Evolutionary conservation across 1,140 invertebrate species (phyloP).

Genomic region (Luehdorfia chinensis): DNA sequence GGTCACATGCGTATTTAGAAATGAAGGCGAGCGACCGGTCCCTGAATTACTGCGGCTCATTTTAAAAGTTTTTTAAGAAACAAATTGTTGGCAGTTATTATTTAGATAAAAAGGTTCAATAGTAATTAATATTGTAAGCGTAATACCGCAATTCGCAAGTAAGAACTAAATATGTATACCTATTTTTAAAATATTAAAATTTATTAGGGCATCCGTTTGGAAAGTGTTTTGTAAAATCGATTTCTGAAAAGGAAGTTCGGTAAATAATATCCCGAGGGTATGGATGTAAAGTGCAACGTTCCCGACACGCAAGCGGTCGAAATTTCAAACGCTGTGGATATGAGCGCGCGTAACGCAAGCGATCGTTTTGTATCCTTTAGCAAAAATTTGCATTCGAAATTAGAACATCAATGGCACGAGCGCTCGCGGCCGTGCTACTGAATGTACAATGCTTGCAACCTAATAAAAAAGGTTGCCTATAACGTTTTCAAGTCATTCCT

Average conservation of each 20-base stretch:
- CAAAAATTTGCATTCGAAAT: slow-evolving; percentile 64
- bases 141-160: too few relatives aligned
- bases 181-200: too few relatives aligned
- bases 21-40: too few relatives aligned
- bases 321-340: slow-evolving; percentile 21
- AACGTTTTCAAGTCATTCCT: neutral
- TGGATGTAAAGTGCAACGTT: slow-evolving; percentile 42
- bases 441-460: slow-evolving; percentile 25
- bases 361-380: slow-evolving; percentile 30
- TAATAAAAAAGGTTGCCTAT: slow-evolving; percentile 2
- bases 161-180: too few relatives aligned
- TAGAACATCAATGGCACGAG: slow-evolving; percentile 62
- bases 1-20: too few relatives aligned
- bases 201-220: too few relatives aligned
- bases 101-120: too few relatives aligned
- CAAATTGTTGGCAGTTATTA: too few relatives aligned
- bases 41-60: too few relatives aligned
- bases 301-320: slow-evolving; percentile 54
- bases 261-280: slow-evolving; percentile 45
- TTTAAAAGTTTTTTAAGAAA: too few relatives aligned
- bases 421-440: slow-evolving; percentile 59
- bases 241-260: slow-evolving; percentile 40
- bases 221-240: slow-evolving; percentile 21
- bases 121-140: too few relatives aligned
- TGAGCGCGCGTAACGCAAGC: neutral